phyloP scores from a whole-genome alignment of 2,797 vertebrate species.

The Crocidura indochinensis region DNA sequence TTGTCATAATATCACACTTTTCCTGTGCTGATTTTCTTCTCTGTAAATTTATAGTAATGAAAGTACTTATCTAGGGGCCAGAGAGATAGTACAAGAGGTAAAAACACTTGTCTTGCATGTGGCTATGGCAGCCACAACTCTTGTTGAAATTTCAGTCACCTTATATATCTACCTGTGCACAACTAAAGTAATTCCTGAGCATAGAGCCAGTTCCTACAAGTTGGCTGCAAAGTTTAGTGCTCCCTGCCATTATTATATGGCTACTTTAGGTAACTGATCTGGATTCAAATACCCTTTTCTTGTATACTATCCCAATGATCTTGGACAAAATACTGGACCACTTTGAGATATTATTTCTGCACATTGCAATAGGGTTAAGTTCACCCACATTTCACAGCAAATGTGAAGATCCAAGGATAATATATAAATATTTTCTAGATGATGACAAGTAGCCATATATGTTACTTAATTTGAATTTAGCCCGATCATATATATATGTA shows the following conservation, averaged over 20 bases:
- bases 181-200: too few relatives aligned
- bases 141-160: too few relatives aligned
- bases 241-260: neutral
- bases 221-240: neutral
- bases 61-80: too few relatives aligned
- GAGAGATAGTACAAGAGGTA: too few relatives aligned
- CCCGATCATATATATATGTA: neutral
- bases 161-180: too few relatives aligned
- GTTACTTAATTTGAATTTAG: slow-evolving; percentile 45
- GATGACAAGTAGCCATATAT: neutral
- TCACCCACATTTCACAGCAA: neutral
- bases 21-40: neutral
- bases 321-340: neutral
- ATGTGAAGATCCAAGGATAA: slow-evolving; percentile 43
- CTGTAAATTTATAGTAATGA: neutral
- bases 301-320: neutral
- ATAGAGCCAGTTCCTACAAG: neutral
- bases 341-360: slow-evolving; percentile 46
- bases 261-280: neutral
- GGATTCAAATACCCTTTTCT: slow-evolving; percentile 3
- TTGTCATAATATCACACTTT: neutral
- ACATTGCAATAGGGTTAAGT: neutral
- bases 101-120: too few relatives aligned
- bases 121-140: too few relatives aligned
- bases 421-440: neutral